Evolutionary conservation across 2,113 vertebrate species (phyloP), one percentile per base, ranked within the genome.

Genomic region (Syrrhaptes paradoxus): DNA sequence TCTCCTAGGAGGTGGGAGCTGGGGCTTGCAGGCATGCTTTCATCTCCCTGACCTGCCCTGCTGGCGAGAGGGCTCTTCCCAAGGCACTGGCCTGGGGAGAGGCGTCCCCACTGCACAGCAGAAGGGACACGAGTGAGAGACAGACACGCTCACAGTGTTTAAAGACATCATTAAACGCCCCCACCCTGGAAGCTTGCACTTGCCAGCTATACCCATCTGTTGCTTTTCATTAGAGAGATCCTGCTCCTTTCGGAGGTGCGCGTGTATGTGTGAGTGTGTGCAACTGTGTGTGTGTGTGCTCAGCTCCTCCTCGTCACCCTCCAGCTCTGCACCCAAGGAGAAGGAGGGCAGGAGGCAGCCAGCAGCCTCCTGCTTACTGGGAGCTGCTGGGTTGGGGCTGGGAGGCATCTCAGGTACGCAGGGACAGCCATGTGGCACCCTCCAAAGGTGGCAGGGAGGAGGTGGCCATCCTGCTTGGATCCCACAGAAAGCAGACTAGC

Each of bases 1-100:
- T 99, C 98, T 97, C 98, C 98, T 98, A 99, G 98, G 98, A 98
- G 98, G 98, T 98, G 96, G 96, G 97, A 97, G 98, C 97, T 89
- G 95, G 87, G 94, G 77, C 95, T 97, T 94, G 41, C 97, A 98
- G 97, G 98, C 98, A 99, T 98, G 98, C 98, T 99, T 99, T 99
- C 98, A 99, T 99, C 98, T 99, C 96, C 85, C 93, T 98, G 98
- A 98, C 98, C 98, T 97, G 98, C 98, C 98, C 97, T 7, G 95
- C 97, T 96, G 98, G 96, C 54, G 57, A 86, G 84, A 90, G 91
- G 89, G 92, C 36, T 84, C 95, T 90, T 95, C 94, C 94, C 96
- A 89, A 97, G 96, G 87, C 95, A 80, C 85, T 58, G 63, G 89
- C 93, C 95, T 82, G 94, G 85, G 89, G 96, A 95, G 96, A 89